Percentiles rank a stretch among this genome's conserved stretches.
Conservation (phyloP, 23 tunicate species). For the Diplosoma virens region DNA sequence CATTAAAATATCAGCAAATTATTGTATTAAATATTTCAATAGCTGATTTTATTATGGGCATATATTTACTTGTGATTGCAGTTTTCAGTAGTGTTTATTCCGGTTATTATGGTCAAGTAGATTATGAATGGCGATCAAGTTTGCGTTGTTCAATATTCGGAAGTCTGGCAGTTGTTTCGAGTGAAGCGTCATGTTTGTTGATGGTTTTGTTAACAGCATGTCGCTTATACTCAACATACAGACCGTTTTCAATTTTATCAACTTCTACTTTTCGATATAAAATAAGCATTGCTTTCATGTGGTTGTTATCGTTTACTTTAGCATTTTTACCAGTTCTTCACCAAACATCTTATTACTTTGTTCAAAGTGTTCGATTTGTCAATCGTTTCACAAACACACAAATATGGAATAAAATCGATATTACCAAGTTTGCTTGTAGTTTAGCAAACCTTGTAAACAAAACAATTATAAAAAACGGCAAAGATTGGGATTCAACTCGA, state of each 20-base stretch:
- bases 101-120: slow-evolving; percentile 42
- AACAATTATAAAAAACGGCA: not conserved
- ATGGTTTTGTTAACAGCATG: slow-evolving; percentile 5
- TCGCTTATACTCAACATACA: too few species aligned
- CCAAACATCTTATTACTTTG: not conserved
- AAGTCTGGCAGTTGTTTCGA: slow-evolving; percentile 39
- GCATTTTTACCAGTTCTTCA: not conserved
- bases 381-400: not conserved
- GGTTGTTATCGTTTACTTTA: slow-evolving; percentile 14
- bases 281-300: too few species aligned
- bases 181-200: slow-evolving; percentile 65
- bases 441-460: not conserved
- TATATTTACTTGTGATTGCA: slow-evolving; percentile 54
- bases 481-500: not conserved
- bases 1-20: slow-evolving; percentile 30
- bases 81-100: not conserved
- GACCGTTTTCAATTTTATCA: too few species aligned
- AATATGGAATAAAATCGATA: not conserved
- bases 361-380: not conserved
- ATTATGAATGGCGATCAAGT: slow-evolving; percentile 59
- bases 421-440: not conserved
- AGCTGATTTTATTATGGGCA: slow-evolving; percentile 60
- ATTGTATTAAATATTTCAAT: slow-evolving; percentile 59
- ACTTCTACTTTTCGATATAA: too few species aligned
- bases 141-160: slow-evolving; percentile 27